Conservation (phyloP, 2,113 vertebrate genomes). For the Chauna torquata region DNA sequence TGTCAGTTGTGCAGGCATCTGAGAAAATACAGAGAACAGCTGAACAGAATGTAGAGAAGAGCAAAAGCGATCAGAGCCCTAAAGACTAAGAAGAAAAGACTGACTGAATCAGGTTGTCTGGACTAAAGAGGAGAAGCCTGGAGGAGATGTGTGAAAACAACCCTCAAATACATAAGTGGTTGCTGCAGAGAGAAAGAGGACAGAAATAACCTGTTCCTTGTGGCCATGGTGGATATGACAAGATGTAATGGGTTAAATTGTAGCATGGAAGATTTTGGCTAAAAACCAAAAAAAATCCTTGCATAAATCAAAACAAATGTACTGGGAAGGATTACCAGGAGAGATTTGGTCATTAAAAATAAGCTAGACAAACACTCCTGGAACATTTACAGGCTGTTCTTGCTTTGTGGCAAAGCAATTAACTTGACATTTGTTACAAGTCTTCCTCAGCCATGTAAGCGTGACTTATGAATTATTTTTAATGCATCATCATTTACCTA, state of each 20-base stretch:
- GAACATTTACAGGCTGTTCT: not conserved
- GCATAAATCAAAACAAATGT: not conserved
- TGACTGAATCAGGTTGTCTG: not conserved
- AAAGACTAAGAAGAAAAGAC: not conserved
- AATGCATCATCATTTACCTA: not conserved
- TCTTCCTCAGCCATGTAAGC: not conserved
- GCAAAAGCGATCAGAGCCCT: not conserved
- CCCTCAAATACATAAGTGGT: not conserved
- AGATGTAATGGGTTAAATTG: not conserved
- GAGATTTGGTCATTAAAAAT: not conserved
- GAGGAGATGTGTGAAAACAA: fast-evolving
- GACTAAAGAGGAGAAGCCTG: not conserved
- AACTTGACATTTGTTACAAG: not conserved
- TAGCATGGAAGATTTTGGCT: not conserved
- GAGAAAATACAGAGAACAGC: not conserved
- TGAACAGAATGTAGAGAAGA: not conserved
- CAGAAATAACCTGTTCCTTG: not conserved
- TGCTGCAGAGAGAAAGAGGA: not conserved
- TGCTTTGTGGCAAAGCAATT: not conserved
- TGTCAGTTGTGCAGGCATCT: not conserved
- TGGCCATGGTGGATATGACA: not conserved
- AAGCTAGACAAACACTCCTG: not conserved
- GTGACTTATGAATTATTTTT: not conserved
- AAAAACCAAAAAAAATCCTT: not conserved
- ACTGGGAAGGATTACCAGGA: not conserved